Evolutionary conservation across 2,113 vertebrate genomes (phyloP), one percentile per base, ranked within the genome.

Genomic region (Jaculus jaculus): DNA sequence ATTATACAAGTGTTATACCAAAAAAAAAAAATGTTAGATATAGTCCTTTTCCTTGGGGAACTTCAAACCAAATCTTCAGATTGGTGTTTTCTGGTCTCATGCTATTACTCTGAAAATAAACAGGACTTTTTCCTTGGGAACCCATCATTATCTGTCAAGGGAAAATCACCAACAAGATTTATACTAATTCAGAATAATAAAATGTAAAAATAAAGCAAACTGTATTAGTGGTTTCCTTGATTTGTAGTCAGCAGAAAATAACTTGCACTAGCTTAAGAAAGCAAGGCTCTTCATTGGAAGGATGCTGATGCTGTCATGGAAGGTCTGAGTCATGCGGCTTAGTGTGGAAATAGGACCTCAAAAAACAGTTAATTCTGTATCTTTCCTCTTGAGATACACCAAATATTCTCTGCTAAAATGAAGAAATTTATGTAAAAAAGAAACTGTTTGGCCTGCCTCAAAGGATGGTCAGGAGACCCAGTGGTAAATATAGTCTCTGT

Each of bases 121-220:
- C 68, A 13, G 69, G 71, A 68, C 15, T 78, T n/a, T 51, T 17
- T 2, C 11, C 20, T 66, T 58, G 61, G 61, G 58, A 94, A 86
- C 65, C 30, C 23, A 73, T 90, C 37, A 39, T 72, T 80, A 65
- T 85, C 71, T 86, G 26, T 60, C 92, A 85, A 84, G 39, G 58
- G 65, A 84, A 94, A 94, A 51, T 81, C 65, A 75, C 12, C 5
- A 42, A 87, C 66, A 72, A 75, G 7, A 60, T 68, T 89, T 89
- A 86, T 77, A 80, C 69, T 86, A 90, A 75, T 93, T 39, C 92
- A 90, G 66, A 93, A 90, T 78, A 88, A 91, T 87, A 84, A 85
- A 82, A 84, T 65, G 65, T 66, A 79, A 71, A 95, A 87, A 74
- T 34, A 63, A 84, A 81, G 74, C n/a, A 37, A 65, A 75, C 32